Base-by-base conservation (phyloP, 2,888 invertebrate species). In the Pyrochroa serraticornis region DNA sequence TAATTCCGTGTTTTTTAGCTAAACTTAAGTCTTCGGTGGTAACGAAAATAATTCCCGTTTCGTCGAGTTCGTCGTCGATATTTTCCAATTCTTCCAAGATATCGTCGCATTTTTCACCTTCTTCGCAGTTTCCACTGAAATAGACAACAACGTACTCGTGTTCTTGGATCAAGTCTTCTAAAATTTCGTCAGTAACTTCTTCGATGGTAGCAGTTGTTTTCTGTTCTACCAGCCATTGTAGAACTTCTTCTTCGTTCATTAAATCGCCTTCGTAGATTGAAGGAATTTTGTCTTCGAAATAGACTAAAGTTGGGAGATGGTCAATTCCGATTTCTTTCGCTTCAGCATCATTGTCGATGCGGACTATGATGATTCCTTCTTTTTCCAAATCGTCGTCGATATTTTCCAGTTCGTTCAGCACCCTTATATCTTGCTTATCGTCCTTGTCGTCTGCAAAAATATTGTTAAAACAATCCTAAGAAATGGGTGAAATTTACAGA, bases 131-230 rank as follows among this genome's bases (percentile, higher is more conserved):
- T 14, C 93, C 93, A 77, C 93, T 93, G 81, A 95, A 95, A 77
- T 93, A 94, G 3, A 93, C 94, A n/a, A 93, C 93, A 37, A 95
- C 94, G 76, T 95, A 95, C 83, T 94, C 93, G 72, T 93, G 92
- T 73, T 94, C 92, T 64, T 91, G 91, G 68, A 95, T 92, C 22
- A 95, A 83, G 71, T 91, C 90, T 59, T 85, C 84, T 22, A 95
- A 80, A 70, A 95, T 94, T 81, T 95, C 94, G 77, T 95, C 95
- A 2, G 94, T 94, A 36, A 95, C 93, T 81, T 95, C 95, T 81
- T 95, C 95, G 70, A 95, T 95, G 3, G 95, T 95, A 6, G 94
- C 94, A 1, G 90, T 89, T 73, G 89, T 89, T 79, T 95, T 93
- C 74, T 95, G 94, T 67, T 93, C 87, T 63, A 94, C 84, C 1